A percentile compares a stretch with the other conserved stretches of the same genome.
These are phyloP conservation scores for Balaenoptera acutorostrata DNA, from an alignment of 2,113 vertebrate genomes.

Conservation along the genomic window DNA sequence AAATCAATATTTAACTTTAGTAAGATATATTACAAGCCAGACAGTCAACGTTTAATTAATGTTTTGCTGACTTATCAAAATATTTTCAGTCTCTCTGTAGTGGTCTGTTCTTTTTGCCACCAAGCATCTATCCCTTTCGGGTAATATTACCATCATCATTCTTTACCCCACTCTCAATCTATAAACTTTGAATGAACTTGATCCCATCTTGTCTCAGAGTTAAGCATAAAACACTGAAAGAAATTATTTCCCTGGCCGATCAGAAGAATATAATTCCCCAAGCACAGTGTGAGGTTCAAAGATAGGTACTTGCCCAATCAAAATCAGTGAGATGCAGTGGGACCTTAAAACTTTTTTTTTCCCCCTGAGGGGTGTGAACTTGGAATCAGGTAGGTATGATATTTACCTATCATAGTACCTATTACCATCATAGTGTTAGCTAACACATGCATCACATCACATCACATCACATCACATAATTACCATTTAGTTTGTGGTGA, in stretches of 20 bases:
- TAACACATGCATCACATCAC: neutral
- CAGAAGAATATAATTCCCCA: neutral
- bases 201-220: neutral
- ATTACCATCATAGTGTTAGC: neutral
- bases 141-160: neutral
- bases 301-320: neutral
- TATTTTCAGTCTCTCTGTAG: neutral
- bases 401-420: neutral
- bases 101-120: neutral
- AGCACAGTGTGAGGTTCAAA: neutral
- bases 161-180: neutral
- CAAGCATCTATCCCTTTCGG: neutral
- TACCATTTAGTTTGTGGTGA: too few relatives aligned
- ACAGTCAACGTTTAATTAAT: neutral
- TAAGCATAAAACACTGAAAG: neutral
- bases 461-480: too few relatives aligned
- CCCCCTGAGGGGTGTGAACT: neutral
- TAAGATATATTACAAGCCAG: neutral
- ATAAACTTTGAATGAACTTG: neutral
- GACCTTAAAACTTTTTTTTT: neutral
- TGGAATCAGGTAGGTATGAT: neutral
- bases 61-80: neutral
- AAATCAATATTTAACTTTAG: neutral
- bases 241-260: neutral
- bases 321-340: neutral